Evolutionary conservation across 1,140 invertebrate species (phyloP), one percentile per base, ranked within the genome.

Genomic region (Eueides isabella): DNA sequence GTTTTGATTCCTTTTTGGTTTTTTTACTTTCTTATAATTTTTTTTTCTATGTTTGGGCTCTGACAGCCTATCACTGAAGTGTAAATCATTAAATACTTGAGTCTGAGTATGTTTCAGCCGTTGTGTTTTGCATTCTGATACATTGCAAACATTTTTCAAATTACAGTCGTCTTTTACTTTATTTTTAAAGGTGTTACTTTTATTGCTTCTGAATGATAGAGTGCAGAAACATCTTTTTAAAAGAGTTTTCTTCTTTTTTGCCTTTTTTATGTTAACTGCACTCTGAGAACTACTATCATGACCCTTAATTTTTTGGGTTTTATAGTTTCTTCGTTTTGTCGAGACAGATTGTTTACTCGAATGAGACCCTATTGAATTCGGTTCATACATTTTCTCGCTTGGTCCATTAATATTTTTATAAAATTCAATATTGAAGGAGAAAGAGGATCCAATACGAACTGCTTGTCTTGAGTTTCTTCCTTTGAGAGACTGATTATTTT

Each of bases 341-440:
- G 48, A 11, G 11, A 55, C 2, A 55, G 48, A 55, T 55, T 55
- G 48, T 23, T 55, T 55, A 55, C 48, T 55, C 7, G 3, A 26
- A 55, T 55, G 23, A 55, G 48, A 55, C 19, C 19, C 23, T 19
- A 7, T 48, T 48, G 41, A 48, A 19, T 19, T 3, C 26, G 48
- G 48, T 55, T 23, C n/a, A 26, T 3, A 11, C 6, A 55, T 55
- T 23, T 55, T 26, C 7, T 55, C 48, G 11, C 7, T 55, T 16
- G 74, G 30, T 62, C 65, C 14, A 61, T 64, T 30, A 38, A 76
- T 72, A 73, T 78, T 64, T 80, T 81, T 82, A 72, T 68, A 77
- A 72, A 84, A 84, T 78, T 84, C 81, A 5, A 85, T 64, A 67
- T 77, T 79, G 68, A 83, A 80, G 66, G 71, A 81, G 14, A 73